Conservation (phyloP, 2,797 vertebrate genomes). For the Channa striata region DNA sequence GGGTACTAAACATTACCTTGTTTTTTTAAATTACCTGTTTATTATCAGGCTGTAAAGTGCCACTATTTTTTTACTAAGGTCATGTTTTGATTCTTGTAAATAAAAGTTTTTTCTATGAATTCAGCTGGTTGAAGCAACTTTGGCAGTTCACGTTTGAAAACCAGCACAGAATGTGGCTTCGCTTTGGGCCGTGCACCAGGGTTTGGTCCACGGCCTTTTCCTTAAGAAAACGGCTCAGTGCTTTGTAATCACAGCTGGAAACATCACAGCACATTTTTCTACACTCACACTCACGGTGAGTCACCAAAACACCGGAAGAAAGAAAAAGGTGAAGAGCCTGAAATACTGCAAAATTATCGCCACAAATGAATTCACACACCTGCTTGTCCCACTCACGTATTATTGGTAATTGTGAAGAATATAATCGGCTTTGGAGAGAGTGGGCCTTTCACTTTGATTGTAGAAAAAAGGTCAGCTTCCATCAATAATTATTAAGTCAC, state of each 20-base stretch:
- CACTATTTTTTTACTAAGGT: no score
- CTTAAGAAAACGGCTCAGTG: not conserved
- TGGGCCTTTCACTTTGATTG: not conserved
- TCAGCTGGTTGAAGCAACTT: no score
- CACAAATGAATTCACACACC: not conserved
- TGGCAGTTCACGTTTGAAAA: no score
- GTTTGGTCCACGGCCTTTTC: no score
- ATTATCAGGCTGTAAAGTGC: no score
- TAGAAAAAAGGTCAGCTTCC: not conserved
- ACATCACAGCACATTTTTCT: not conserved
- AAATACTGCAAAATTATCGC: no score
- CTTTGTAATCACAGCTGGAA: slow-evolving; percentile 15
- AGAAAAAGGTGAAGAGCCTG: not conserved
- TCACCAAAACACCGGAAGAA: slow-evolving; percentile 1
- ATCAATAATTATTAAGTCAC: slow-evolving; percentile 2
- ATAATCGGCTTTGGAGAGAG: not conserved
- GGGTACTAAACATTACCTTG: no score
- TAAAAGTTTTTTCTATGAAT: no score
- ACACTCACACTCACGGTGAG: slow-evolving; percentile 5
- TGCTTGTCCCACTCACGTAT: not conserved
- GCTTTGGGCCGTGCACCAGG: not conserved
- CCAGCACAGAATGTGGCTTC: not conserved
- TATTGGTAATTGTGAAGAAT: no score
- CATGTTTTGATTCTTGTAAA: no score
- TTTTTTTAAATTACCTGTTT: no score